Base-by-base conservation (phyloP, 2,113 vertebrate genomes). In the Trematocara variabile region DNA sequence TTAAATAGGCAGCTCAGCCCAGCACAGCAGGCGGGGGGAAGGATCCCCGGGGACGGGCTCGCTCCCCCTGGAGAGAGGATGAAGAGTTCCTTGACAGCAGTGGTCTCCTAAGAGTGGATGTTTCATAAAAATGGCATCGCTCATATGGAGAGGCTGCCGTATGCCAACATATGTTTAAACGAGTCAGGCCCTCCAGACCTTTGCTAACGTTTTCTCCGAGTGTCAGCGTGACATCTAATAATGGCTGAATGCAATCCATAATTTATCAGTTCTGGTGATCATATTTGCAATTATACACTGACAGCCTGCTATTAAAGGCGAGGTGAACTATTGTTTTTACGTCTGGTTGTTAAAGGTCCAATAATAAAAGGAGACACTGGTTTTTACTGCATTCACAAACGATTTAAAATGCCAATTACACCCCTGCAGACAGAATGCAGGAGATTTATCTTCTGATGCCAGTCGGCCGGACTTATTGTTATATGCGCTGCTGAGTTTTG, bases 381-480 rank as follows among this genome's bases (percentile, higher is more conserved):
- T 91, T 97, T 96, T 97, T 96, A 95, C 91, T 91, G 91, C 95
- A 54, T 88, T 95, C 91, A 89, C 90, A 90, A 93, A 92, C 85
- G 86, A 93, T 93, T 96, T 89, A 94, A 93, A 94, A 89, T 65
- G 81, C 82, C 94, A 89, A 93, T 95, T 93, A 94, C 77, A 82
- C 78, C 68, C 48, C 77, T 28, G 20, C 56, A 28, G 55, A 75
- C 78, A 82, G 82, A 73, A 82, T 14, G 10, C 5, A 20, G 56
- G 54, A 81, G 94, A 94, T 94, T 95, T 93, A 94, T 93, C 79
- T 46, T 34, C 41, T 56, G 37, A 68, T 52, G 89, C 80, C 87
- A 56, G 50, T 86, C 80, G 41, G 58, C 52, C 77, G 70, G 93
- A 89, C 89, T 83, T 79, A 83, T 91, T 92, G 92, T 91, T 94